Evolutionary conservation across 2,797 vertebrate genomes (phyloP), one percentile per base, ranked within the genome.

Genomic region (Lindbergichthys nudifrons): DNA sequence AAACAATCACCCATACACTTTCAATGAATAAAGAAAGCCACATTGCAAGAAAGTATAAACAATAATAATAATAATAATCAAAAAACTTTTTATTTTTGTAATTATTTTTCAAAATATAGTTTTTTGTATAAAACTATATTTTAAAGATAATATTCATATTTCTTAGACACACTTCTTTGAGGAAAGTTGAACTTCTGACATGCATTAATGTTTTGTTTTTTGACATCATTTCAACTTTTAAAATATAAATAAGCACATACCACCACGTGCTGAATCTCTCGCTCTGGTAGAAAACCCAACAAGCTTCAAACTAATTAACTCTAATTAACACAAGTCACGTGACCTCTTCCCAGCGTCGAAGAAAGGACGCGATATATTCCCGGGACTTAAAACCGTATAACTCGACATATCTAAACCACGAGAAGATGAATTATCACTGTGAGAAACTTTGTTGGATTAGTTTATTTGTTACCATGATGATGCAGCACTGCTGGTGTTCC

Each of bases 321-420:
- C 79, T 92, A 80, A 93, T 93, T 85, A 85, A 3, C 23, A 19
- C 3, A 0, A 6, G 72, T 81, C 89, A 82, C 62, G 65, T 88
- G 89, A 79, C 51, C 18, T n/a, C 5, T 2, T 10, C 10, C 32
- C 16, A 1, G 12, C 0, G 21, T 64, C 73, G 54, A 23, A 67
- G 56, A 65, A 61, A 79, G 16, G 1, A 32, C 5, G 3, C 0
- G 16, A 3, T 39, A 3, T 39, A 11, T 39, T 46, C 56, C 53
- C 8, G 19, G 21, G 4, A 7, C 6, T 10, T 14, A 21, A 64
- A 72, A 8, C 10, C 6, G 1, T 10, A 50, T 36, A 1, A 19
- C 6, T 0, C 1, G 12, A 84, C 70, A 32, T 19, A 53, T 15
- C 12, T 1, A 45, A 50, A 50, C 14, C 16, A 16, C 2, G 42